Evolutionary conservation across 2,888 invertebrate genomes (phyloP).

Genomic region (Hydriomena furcata): DNA sequence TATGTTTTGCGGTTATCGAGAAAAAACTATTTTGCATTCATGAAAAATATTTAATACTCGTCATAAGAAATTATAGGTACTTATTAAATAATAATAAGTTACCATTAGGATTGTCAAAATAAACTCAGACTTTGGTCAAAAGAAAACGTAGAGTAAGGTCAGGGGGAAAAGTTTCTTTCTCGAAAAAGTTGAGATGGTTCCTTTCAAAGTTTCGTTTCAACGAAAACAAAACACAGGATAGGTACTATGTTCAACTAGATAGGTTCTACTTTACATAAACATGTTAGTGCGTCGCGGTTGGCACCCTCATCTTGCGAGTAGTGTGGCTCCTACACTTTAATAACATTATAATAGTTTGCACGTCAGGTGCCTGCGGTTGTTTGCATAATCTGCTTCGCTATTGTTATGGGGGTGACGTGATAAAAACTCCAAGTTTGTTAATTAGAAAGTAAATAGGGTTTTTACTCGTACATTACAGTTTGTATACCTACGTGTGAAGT

Average conservation of each 20-base stretch:
- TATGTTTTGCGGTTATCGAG: no score
- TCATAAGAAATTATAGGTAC: no score
- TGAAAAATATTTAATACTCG: no score
- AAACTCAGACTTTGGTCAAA: background rate
- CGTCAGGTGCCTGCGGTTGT: slow-evolving; percentile 45
- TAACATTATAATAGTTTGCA: slow-evolving; percentile 54
- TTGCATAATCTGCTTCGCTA: slow-evolving; percentile 45
- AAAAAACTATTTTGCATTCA: no score
- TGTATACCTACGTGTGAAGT: background rate
- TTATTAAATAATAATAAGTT: no score
- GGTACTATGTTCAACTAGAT: slow-evolving; percentile 35
- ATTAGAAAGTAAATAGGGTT: slow-evolving; percentile 9
- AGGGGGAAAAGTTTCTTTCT: slow-evolving; percentile 5
- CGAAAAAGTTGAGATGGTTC: background rate
- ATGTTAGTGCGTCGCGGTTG: slow-evolving; percentile 46
- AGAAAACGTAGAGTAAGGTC: slow-evolving; percentile 11
- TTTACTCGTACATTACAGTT: background rate
- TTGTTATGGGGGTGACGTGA: slow-evolving; percentile 26
- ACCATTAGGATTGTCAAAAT: background rate
- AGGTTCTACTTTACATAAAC: slow-evolving; percentile 54
- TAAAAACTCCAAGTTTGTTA: slow-evolving; percentile 28
- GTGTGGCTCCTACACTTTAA: slow-evolving; percentile 32
- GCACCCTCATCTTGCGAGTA: slow-evolving; percentile 40
- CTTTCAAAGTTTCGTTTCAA: background rate
- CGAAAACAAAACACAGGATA: slow-evolving; percentile 5